Conservation (phyloP, 2,797 vertebrate genomes). For the Eptatretus atami region DNA sequence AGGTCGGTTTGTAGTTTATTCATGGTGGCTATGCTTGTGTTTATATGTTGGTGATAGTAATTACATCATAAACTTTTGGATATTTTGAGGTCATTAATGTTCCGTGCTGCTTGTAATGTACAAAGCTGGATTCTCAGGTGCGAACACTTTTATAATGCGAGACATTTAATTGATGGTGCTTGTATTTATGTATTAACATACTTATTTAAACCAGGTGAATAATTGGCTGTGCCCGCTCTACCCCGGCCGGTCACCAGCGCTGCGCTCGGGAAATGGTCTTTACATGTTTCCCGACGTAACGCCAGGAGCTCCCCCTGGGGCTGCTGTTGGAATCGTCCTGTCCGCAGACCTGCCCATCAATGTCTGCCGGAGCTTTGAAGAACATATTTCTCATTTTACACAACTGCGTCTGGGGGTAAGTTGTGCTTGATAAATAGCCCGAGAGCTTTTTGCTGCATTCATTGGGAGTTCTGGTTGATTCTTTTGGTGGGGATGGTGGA, state of each 20-base stretch:
- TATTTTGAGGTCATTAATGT: too few relatives aligned
- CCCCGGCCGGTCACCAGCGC: conserved; percentile 36
- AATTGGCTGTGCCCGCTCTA: conserved; percentile 85
- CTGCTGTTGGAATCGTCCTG: conserved; percentile 63
- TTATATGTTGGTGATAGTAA: too few relatives aligned
- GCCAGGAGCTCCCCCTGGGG: conserved; percentile 33
- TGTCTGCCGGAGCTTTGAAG: conserved; percentile 38
- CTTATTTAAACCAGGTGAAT: conserved; percentile 33
- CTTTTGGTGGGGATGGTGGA: too few relatives aligned
- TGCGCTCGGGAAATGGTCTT: conserved; percentile 56
- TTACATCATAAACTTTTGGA: too few relatives aligned
- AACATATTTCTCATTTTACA: conserved; percentile 59
- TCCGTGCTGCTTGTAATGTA: too few relatives aligned
- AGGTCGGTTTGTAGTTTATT: conserved; percentile 26
- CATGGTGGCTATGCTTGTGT: too few relatives aligned
- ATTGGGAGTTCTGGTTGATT: too few relatives aligned
- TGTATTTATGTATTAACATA: too few relatives aligned
- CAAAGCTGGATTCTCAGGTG: too few relatives aligned
- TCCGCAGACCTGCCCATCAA: conserved; percentile 48
- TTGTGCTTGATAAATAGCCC: background rate
- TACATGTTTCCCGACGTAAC: conserved; percentile 92
- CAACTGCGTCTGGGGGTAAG: conserved; percentile 67
- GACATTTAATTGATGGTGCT: too few relatives aligned
- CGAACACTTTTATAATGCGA: too few relatives aligned
- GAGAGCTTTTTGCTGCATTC: too few relatives aligned